Evolutionary conservation across 2,888 invertebrate genomes (phyloP).

Genomic region (Neoitamus cyanurus): DNA sequence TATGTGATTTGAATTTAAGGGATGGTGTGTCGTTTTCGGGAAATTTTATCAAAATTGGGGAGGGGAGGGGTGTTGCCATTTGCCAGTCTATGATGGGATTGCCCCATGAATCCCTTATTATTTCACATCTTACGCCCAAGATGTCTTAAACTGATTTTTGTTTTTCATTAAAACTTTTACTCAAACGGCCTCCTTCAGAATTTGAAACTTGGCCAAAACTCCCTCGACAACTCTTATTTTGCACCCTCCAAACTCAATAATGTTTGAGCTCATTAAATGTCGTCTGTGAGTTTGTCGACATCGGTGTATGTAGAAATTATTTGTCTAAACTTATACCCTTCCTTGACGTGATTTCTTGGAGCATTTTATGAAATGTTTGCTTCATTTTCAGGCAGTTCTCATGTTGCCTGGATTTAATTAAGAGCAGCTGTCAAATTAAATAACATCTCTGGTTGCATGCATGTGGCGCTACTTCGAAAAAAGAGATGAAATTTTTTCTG

Average conservation of each 20-base stretch:
- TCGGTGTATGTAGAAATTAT: background rate
- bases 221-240: background rate
- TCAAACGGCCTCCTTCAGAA: background rate
- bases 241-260: background rate
- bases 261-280: background rate
- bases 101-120: background rate
- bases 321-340: background rate
- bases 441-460: too few relatives aligned
- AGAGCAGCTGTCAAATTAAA: background rate
- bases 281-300: background rate
- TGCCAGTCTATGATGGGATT: background rate
- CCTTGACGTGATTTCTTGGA: background rate
- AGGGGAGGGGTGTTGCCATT: too few relatives aligned
- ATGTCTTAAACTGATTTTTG: background rate
- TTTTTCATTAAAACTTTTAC: background rate
- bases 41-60: background rate
- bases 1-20: background rate
- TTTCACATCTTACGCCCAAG: background rate
- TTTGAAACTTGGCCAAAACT: background rate
- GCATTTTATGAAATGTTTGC: background rate
- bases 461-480: too few relatives aligned
- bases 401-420: background rate
- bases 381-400: background rate
- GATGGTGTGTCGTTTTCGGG: background rate
- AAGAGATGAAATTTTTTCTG: too few relatives aligned